Evolutionary conservation across 2,888 invertebrate species (phyloP).

Genomic region (Carpatolechia fugitivella): DNA sequence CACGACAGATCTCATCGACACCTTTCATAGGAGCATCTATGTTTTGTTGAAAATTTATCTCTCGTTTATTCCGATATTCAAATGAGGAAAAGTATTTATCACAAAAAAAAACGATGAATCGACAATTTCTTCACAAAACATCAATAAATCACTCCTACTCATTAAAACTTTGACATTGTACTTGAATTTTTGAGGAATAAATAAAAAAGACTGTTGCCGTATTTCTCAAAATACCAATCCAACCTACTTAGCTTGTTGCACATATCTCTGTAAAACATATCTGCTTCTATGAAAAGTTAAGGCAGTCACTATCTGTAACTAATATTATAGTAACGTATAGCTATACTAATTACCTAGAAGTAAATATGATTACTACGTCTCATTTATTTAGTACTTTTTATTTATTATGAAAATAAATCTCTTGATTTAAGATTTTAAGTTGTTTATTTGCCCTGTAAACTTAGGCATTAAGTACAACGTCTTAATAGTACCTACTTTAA

Average conservation of each 20-base stretch:
- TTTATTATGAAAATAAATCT: slow-evolving; percentile 50
- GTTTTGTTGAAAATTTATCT: slow-evolving; percentile 29
- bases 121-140: no score
- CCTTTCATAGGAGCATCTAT: slow-evolving; percentile 70
- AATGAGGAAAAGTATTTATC: background rate
- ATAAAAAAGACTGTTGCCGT: no score
- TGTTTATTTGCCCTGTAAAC: slow-evolving; percentile 39
- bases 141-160: no score
- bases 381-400: slow-evolving; percentile 40
- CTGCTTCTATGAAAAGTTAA: slow-evolving; percentile 67
- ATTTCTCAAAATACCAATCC: no score
- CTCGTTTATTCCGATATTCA: no score
- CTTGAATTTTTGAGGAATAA: no score
- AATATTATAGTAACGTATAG: slow-evolving; percentile 31
- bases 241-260: slow-evolving; percentile 33
- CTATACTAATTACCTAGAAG: slow-evolving; percentile 33
- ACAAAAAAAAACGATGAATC: background rate
- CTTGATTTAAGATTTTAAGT: slow-evolving; percentile 38
- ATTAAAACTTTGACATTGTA: no score
- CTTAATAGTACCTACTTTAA: slow-evolving; percentile 16
- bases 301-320: slow-evolving; percentile 32
- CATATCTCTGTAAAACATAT: slow-evolving; percentile 59
- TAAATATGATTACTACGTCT: slow-evolving; percentile 32
- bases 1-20: slow-evolving; percentile 44
- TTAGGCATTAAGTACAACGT: background rate